These are phyloP conservation scores for Bimastos eiseni DNA, from an alignment of 2,888 invertebrate genomes.

Conservation along the genomic window DNA sequence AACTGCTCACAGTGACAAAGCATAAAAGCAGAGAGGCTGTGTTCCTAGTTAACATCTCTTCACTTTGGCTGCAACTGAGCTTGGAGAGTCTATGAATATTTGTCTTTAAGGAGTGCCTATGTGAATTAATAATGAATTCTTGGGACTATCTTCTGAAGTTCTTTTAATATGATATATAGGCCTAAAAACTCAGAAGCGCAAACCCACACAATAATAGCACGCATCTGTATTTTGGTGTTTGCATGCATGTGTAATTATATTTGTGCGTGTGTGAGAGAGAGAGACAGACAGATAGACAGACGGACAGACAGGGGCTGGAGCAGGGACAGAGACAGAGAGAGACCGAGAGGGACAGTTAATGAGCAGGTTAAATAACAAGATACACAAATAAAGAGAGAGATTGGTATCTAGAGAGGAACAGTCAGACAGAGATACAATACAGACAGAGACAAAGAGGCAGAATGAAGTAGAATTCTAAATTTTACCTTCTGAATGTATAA, in stretches of 20 bases:
- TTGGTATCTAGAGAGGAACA: background rate
- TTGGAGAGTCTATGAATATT: too few species aligned
- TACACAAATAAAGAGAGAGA: too few species aligned
- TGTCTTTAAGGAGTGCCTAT: background rate
- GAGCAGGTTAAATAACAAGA: too few species aligned
- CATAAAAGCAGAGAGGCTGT: background rate
- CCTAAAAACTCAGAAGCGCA: too few species aligned
- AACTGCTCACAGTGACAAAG: background rate
- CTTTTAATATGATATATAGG: too few species aligned
- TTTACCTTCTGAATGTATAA: background rate
- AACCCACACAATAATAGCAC: background rate
- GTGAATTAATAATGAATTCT: background rate
- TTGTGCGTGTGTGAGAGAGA: background rate
- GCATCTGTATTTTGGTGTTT: background rate
- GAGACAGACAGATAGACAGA: background rate
- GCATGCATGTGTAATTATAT: background rate
- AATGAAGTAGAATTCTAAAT: background rate
- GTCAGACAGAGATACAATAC: too few species aligned
- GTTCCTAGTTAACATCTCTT: background rate
- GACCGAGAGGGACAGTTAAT: too few species aligned
- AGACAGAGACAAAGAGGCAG: too few species aligned
- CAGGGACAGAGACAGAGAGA: too few species aligned
- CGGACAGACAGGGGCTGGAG: too few species aligned
- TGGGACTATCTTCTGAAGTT: background rate
- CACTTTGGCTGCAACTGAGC: background rate